Evolutionary conservation across 2,113 vertebrate species (phyloP).

Genomic region (Anas platyrhynchos): DNA sequence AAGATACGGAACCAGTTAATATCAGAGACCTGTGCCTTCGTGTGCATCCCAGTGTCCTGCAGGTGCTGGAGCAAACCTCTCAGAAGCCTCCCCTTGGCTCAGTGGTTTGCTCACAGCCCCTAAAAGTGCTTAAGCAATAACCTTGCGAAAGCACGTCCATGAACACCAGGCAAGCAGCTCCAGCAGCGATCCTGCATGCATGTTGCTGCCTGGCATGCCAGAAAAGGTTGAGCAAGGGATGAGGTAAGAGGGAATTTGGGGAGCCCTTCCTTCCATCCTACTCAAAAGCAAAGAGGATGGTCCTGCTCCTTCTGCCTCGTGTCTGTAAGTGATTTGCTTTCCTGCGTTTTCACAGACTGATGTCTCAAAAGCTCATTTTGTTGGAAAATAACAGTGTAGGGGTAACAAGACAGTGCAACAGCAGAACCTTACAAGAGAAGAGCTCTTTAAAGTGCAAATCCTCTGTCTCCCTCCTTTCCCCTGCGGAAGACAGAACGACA

Average conservation of each 20-base stretch:
- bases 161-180: neutral
- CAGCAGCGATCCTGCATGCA: accelerated
- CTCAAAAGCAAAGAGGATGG: neutral
- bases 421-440: neutral
- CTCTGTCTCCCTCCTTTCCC: neutral
- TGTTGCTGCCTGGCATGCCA: neutral
- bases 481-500: neutral
- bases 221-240: neutral
- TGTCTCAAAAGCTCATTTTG: neutral
- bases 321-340: neutral
- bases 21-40: neutral
- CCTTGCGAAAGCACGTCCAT: neutral
- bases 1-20: neutral
- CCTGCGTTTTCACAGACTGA: neutral
- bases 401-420: neutral
- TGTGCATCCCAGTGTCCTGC: neutral
- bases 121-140: accelerated
- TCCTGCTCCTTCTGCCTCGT: neutral
- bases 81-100: neutral
- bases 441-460: neutral
- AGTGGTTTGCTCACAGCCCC: neutral
- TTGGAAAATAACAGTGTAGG: neutral
- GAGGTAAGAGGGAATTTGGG: neutral
- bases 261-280: neutral
- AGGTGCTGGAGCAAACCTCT: neutral